A percentile compares a stretch with the other conserved stretches of the same genome.
Conservation (phyloP, 2,113 vertebrate species). For the Protobothrops mucrosquamatus region DNA sequence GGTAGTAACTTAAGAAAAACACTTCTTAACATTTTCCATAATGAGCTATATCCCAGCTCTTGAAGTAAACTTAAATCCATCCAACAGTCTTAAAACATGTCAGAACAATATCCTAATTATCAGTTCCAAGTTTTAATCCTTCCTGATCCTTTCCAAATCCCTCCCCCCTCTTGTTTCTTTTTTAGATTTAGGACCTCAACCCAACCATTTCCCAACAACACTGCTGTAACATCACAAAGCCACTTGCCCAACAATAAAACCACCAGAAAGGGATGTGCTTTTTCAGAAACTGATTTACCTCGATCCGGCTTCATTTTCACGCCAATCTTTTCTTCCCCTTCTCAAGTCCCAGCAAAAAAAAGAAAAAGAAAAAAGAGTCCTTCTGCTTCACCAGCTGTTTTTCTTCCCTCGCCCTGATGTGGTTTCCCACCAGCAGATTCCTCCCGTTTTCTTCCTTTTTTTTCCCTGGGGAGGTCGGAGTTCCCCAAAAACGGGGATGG, state of each 20-base stretch:
- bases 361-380: conserved; percentile 14
- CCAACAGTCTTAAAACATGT: background rate
- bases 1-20: background rate
- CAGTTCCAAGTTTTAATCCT: background rate
- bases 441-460: background rate
- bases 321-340: conserved; percentile 49
- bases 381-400: background rate
- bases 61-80: background rate
- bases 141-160: accelerated
- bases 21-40: background rate
- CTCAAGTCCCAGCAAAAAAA: background rate
- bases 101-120: background rate
- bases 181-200: background rate
- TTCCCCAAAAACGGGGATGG: background rate
- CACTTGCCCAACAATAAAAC: background rate
- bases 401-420: background rate
- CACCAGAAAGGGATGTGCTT: background rate
- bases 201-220: background rate
- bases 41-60: background rate
- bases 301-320: conserved; percentile 92
- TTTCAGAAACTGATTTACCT: conserved; percentile 76
- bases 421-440: conserved; percentile 16
- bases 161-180: background rate
- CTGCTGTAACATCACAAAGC: background rate
- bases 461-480: background rate